Evolutionary conservation across 2,888 invertebrate species (phyloP).

Genomic region (Hofmannophila pseudospretella): DNA sequence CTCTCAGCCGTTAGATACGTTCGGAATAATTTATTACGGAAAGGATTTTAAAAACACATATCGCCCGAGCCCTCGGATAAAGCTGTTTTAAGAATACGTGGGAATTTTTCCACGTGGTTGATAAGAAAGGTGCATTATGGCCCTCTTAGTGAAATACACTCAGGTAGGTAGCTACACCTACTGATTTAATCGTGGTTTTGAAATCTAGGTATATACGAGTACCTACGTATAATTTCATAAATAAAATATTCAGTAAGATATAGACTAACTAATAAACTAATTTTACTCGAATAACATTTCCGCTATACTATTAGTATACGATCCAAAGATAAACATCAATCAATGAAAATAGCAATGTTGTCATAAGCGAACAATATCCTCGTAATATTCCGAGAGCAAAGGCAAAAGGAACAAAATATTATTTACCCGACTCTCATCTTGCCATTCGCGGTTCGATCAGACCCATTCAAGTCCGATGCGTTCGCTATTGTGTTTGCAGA

Average conservation of each 20-base stretch:
- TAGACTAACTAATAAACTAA: too few species aligned
- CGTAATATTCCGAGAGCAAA: constrained; percentile 20
- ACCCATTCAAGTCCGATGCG: constrained; percentile 54
- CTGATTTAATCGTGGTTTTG: too few species aligned
- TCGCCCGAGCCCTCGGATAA: constrained; percentile 54
- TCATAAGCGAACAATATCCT: constrained; percentile 5
- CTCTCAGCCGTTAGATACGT: constrained; percentile 47
- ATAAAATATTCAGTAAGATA: too few species aligned
- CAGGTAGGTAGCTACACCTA: not conserved
- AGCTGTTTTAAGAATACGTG: constrained; percentile 69
- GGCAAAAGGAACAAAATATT: constrained; percentile 42
- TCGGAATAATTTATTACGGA: constrained; percentile 67
- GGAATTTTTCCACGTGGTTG: constrained; percentile 61
- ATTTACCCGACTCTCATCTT: constrained; percentile 58
- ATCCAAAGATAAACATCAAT: not conserved
- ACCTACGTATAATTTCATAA: too few species aligned
- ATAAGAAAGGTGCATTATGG: constrained; percentile 35
- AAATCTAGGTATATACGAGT: too few species aligned
- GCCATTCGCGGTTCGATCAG: constrained; percentile 42
- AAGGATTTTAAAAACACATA: constrained; percentile 71
- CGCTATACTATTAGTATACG: too few species aligned
- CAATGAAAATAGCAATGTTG: not conserved
- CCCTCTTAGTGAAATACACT: constrained; percentile 8
- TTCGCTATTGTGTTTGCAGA: constrained; percentile 67
- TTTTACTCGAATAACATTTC: too few species aligned